phyloP scores from a whole-genome alignment of 2,113 vertebrate genomes.

The Panthera uncia region DNA sequence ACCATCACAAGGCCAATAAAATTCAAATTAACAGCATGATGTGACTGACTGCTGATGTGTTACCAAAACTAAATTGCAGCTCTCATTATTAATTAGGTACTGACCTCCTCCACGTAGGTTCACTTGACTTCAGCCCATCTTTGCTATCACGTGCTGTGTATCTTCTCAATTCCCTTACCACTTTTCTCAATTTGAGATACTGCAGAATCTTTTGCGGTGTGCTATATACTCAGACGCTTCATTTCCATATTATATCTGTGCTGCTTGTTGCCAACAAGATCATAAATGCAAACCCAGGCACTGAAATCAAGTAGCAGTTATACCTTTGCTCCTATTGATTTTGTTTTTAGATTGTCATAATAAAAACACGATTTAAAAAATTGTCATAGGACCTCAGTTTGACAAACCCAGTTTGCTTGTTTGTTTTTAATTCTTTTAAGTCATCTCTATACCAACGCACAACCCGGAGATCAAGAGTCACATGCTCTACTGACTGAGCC shows the following conservation, averaged over 20 bases:
- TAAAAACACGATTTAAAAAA: slow-evolving; percentile 16
- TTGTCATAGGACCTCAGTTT: slow-evolving; percentile 20
- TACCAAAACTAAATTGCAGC: slow-evolving; percentile 16
- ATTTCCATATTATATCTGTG: slow-evolving; percentile 48
- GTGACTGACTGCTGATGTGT: slow-evolving; percentile 44
- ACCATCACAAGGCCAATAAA: slow-evolving; percentile 46
- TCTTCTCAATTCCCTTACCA: background rate
- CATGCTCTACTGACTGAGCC: background rate
- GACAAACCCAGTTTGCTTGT: background rate
- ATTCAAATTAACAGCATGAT: background rate
- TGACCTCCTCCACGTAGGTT: slow-evolving; percentile 20
- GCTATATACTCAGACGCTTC: slow-evolving; percentile 15
- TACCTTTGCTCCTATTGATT: background rate
- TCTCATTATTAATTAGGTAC: background rate
- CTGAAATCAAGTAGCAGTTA: slow-evolving; percentile 52
- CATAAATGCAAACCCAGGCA: slow-evolving; percentile 55
- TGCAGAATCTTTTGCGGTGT: slow-evolving; percentile 10
- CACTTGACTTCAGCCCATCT: slow-evolving; percentile 31
- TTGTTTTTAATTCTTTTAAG: background rate
- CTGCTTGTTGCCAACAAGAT: slow-evolving; percentile 46
- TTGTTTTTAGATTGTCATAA: slow-evolving; percentile 40
- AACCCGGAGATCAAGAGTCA: background rate
- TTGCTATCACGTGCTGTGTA: background rate
- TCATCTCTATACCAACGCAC: background rate
- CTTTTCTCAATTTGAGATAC: slow-evolving; percentile 32